Evolutionary conservation across 2,888 invertebrate genomes (phyloP), one percentile per base, ranked within the genome.

Genomic region (Pristionchus arcanus): DNA sequence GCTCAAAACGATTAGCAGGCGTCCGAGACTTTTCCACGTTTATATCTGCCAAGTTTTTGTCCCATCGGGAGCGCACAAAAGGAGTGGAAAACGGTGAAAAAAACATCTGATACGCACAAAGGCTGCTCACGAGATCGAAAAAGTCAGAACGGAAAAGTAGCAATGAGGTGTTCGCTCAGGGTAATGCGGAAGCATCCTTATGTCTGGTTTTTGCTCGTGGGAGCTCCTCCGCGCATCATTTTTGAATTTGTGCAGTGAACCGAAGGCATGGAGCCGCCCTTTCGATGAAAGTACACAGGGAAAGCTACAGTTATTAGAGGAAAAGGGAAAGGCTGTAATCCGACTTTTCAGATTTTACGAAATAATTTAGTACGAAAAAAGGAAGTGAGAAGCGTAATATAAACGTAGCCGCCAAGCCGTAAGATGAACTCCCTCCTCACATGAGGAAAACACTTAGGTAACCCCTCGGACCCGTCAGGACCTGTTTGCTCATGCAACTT

Each of bases 191-290:
- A 77, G 25, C 49, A n/a, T 4, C 37, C 28, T 25, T 53, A 81
- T 81, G n/a, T 53, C 81, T 81, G 81, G 81, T 81, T 81, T 81
- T 81, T 81, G 63, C 63, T 25, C n/a, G 11, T 7, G n/a, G 71
- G 13, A 37, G 34, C 81, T 81, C 49, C 81, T 28, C 81, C 37
- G 81, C 74, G 74, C 81, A 81, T 81, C 53, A 81, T 81, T 81
- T 81, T 53, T n/a, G 16, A 81, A 81, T 81, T 81, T 81, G 81
- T 25, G 81, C 81, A 81, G 16, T 81, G 81, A 81, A 81, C 81
- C 81, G 25, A 53, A 1, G n/a, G 31, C n/a, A n/a, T 37, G 74
- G 37, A 74, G 31, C 71, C 31, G 25, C 28, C n/a, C 28, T 68
- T 68, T 68, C 68, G 15, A 9, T 68, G n/a, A 28, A 28, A 49